phyloP scores from a whole-genome alignment of 1,140 invertebrate species.

The Rhopalosiphum maidis region DNA sequence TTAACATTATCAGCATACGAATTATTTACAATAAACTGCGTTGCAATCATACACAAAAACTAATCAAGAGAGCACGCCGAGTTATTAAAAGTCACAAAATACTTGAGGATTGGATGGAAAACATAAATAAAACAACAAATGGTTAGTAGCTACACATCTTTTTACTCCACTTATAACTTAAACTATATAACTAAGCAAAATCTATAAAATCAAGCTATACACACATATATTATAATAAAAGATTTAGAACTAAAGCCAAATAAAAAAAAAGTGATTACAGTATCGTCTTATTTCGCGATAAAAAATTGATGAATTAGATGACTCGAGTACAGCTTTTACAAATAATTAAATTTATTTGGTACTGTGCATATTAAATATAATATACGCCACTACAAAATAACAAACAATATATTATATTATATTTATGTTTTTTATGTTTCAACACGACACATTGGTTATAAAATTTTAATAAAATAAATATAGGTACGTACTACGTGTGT shows the following conservation, averaged over 20 bases:
- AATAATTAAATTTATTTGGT: background rate
- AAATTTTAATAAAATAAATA: background rate
- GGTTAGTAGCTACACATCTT: background rate
- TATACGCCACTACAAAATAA: background rate
- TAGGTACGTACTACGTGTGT: too few relatives aligned
- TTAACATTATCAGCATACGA: background rate
- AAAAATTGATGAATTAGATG: background rate
- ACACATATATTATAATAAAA: background rate
- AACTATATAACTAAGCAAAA: background rate
- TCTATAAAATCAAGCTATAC: background rate
- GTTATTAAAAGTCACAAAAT: background rate
- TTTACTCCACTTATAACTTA: background rate
- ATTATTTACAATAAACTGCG: background rate
- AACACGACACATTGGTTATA: background rate
- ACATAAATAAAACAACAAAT: background rate
- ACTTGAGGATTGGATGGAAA: background rate
- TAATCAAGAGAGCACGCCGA: background rate
- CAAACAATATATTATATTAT: background rate
- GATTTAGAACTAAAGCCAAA: background rate
- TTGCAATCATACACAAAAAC: background rate
- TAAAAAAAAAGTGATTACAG: background rate
- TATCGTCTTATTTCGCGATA: background rate
- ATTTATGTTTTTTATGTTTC: background rate
- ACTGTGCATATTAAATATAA: background rate
- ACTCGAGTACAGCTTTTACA: background rate